Evolutionary conservation across 2,113 vertebrate genomes (phyloP).

Genomic region (Mormyrus iriodes): DNA sequence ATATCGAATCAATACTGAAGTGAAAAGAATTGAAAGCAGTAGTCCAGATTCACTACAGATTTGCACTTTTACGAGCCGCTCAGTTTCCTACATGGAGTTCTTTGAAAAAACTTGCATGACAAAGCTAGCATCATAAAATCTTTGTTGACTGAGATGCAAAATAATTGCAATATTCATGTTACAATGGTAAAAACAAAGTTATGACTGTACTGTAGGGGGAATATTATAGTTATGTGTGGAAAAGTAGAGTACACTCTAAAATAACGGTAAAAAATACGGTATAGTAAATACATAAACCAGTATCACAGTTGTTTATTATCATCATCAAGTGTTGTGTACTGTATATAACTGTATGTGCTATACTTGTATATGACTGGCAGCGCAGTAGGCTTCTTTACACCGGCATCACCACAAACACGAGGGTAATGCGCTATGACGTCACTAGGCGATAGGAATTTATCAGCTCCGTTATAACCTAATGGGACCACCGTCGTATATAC

Average conservation of each 20-base stretch:
- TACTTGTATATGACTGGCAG: background rate
- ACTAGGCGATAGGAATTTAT: background rate
- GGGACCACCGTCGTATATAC: background rate
- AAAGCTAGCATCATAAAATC: background rate
- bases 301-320: background rate
- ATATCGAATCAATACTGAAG: background rate
- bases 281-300: background rate
- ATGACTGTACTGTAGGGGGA: background rate
- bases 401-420: background rate
- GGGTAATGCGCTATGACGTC: background rate
- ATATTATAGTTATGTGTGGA: background rate
- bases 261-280: background rate
- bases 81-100: background rate
- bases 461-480: background rate
- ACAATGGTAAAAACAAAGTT: background rate
- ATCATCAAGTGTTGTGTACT: background rate
- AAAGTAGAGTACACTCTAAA: background rate
- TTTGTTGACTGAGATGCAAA: background rate
- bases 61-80: background rate
- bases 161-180: background rate
- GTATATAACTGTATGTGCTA: background rate
- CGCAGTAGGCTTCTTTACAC: background rate
- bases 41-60: too few species aligned
- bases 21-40: background rate
- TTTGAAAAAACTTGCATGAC: background rate